These are phyloP conservation scores for Pantherophis guttatus DNA, from an alignment of 2,113 vertebrate species.

Conservation along the genomic window DNA sequence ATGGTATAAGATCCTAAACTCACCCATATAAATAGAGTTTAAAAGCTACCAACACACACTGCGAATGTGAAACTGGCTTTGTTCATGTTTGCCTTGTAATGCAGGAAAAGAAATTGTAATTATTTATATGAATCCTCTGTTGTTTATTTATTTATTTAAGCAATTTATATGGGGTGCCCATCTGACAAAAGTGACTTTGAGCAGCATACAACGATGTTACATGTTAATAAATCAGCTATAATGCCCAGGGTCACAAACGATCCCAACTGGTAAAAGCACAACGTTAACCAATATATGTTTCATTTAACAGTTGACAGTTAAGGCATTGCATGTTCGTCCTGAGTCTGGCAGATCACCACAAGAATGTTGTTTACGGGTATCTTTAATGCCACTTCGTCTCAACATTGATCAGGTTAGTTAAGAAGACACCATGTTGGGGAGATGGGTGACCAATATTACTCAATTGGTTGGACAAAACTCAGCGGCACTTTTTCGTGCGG, in stretches of 20 bases:
- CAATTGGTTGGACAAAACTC: background rate
- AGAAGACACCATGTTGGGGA: background rate
- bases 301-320: constrained; percentile 94
- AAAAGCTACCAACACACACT: background rate
- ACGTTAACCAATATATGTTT: constrained; percentile 5
- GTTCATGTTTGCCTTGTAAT: background rate
- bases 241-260: background rate
- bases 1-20: background rate
- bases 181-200: background rate
- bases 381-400: constrained; percentile 94
- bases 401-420: constrained; percentile 93
- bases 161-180: background rate
- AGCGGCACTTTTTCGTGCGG: too few species aligned
- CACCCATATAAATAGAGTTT: background rate
- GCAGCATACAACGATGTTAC: background rate
- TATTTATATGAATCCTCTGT: background rate
- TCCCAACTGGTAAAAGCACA: background rate
- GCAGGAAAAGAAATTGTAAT: background rate
- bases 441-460: background rate
- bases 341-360: constrained; percentile 89
- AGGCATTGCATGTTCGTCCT: constrained; percentile 90
- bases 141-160: background rate
- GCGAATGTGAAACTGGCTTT: background rate
- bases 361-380: constrained; percentile 92
- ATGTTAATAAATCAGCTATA: background rate